Conservation (phyloP, 2,113 vertebrate species). For the Nibea albiflora region DNA sequence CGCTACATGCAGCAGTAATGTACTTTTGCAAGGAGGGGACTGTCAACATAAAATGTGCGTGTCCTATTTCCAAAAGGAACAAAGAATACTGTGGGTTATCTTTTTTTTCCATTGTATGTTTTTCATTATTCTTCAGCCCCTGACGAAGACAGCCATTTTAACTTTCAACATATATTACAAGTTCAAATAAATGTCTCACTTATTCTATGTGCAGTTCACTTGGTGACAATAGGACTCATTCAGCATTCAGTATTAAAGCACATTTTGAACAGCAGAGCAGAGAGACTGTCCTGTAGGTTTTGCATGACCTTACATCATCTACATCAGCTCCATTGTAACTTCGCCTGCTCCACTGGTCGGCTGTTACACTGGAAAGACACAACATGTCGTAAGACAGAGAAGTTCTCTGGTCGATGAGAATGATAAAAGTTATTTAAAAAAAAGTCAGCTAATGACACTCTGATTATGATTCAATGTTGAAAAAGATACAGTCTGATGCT, state of each 20-base stretch:
- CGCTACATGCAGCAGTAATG: background rate
- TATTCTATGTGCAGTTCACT: background rate
- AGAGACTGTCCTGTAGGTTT: constrained; percentile 47
- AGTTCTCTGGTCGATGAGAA: constrained; percentile 20
- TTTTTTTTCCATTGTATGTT: background rate
- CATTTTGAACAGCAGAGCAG: background rate
- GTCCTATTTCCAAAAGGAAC: background rate
- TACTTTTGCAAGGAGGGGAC: background rate
- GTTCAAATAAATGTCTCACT: background rate
- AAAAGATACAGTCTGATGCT: background rate
- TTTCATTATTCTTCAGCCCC: background rate
- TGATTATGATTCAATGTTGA: background rate
- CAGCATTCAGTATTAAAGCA: background rate
- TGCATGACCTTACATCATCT: constrained; percentile 73
- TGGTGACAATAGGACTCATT: background rate
- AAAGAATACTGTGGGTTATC: background rate
- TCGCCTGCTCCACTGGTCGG: background rate
- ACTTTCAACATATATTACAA: background rate
- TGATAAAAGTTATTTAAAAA: background rate
- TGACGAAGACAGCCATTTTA: background rate
- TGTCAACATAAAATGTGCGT: background rate
- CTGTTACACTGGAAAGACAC: constrained; percentile 38
- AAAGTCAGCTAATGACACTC: background rate
- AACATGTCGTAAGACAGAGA: constrained; percentile 33
- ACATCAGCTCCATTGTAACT: constrained; percentile 22